These are phyloP conservation scores for Aldabrachelys gigantea DNA, from an alignment of 2,113 vertebrate genomes.

Conservation along the genomic window DNA sequence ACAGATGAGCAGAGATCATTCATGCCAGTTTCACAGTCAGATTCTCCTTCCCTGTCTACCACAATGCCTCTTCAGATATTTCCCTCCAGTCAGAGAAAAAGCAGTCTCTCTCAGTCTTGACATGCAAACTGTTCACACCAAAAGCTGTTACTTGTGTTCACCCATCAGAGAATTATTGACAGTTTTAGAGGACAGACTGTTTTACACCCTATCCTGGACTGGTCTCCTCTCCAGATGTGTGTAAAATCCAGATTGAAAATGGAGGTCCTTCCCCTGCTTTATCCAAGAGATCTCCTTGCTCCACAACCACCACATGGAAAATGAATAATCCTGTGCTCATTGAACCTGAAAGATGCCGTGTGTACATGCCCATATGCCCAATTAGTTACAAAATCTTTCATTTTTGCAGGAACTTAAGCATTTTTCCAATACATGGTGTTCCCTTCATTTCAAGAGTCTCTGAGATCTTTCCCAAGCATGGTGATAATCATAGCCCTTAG, in stretches of 20 bases:
- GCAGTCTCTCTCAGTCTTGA: no score
- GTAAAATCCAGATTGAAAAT: not conserved
- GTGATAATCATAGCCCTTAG: not conserved
- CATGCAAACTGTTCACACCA: not conserved
- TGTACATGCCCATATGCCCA: fast-evolving
- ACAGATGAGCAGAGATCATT: not conserved
- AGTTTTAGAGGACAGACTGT: not conserved
- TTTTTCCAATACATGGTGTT: not conserved
- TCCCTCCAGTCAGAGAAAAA: not conserved
- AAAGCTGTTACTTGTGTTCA: not conserved
- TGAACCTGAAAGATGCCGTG: not conserved
- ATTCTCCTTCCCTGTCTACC: not conserved
- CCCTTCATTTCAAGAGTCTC: not conserved
- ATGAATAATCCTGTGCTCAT: not conserved
- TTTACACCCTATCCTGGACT: not conserved
- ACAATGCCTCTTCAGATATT: not conserved
- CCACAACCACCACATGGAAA: not conserved
- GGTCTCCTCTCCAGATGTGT: not conserved
- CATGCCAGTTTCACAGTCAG: not conserved
- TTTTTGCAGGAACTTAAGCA: not conserved
- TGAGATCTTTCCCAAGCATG: not conserved
- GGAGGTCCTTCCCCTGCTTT: not conserved
- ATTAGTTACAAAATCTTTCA: not conserved
- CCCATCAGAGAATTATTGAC: not conserved
- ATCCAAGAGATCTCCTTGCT: not conserved